Base-by-base conservation (phyloP, 2,797 vertebrate species). In the Acipenser oxyrinchus region DNA sequence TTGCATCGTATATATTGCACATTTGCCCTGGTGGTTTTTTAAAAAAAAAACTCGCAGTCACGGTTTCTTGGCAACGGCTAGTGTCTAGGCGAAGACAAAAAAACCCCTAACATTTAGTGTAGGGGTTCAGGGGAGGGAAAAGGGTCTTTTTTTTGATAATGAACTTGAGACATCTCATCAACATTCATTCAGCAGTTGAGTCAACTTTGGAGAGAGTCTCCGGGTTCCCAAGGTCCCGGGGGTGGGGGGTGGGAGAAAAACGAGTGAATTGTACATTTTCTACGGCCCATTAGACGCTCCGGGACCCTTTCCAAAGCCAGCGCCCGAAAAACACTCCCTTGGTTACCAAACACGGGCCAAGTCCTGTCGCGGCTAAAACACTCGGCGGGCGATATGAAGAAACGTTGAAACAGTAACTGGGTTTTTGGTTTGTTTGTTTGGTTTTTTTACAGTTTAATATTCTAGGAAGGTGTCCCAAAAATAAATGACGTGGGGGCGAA, bases 91-190 rank as follows among this genome's bases (percentile, higher is more conserved):
- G 70, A 0, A 18, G 62, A 74, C 15, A 18, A 18, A 18, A 18
- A 37, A 37, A 37, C 2, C 23, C 2, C 23, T 37, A 37, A 37
- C 4, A 37, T 37, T 37, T 37, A 76, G 73, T 77, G 78, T 70
- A 72, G 69, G 74, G 1, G 67, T 51, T 63, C 67, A 68, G 58
- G 60, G 69, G 73, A 77, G 71, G 70, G 71, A 8, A 70, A 71
- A 3, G 78, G 76, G 73, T 81, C 1, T 18, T 18, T n/a, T n/a
- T 18, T 18, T 18, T 89, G 85, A 88, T 91, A 90, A 91, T 92
- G 90, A 92, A 91, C 88, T 88, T 89, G 89, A 88, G 88, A 86
- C 87, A 83, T 84, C 86, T 79, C 85, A 87, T 84, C 85, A 86
- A 86, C 87, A 87, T 84, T 82, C 86, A 87, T 84, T 82, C 82